phyloP scores from a whole-genome alignment of 2,888 invertebrate genomes.

The Brachypalpus laphriformis region DNA sequence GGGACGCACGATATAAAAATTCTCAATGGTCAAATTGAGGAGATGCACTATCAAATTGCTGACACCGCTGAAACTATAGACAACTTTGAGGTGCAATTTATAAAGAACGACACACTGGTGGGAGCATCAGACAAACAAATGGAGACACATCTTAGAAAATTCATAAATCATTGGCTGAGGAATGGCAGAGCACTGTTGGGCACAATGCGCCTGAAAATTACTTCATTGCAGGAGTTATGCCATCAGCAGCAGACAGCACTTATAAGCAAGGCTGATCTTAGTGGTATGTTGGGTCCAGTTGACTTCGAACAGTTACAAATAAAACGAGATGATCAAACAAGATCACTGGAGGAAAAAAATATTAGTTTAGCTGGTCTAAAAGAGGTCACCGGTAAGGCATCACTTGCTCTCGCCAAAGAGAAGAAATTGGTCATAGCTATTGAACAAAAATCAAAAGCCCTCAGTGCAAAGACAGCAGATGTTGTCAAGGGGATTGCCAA shows the following conservation, averaged over 20 bases:
- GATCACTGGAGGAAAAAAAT: slow-evolving; percentile 84
- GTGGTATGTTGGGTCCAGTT: slow-evolving; percentile 84
- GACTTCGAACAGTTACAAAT: slow-evolving; percentile 85
- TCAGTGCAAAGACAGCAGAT: slow-evolving; percentile 81
- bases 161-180: slow-evolving; percentile 84
- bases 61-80: slow-evolving; percentile 83
- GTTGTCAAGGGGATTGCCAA: slow-evolving; percentile 82
- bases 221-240: slow-evolving; percentile 83
- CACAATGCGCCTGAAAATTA: slow-evolving; percentile 84
- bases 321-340: slow-evolving; percentile 83
- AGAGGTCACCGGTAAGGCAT: slow-evolving; percentile 83
- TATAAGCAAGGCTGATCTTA: slow-evolving; percentile 83
- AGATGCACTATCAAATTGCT: slow-evolving; percentile 82
- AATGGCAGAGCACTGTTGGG: slow-evolving; percentile 83
- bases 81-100: slow-evolving; percentile 82
- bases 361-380: slow-evolving; percentile 84
- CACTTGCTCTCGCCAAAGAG: slow-evolving; percentile 83
- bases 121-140: slow-evolving; percentile 79
- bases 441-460: slow-evolving; percentile 80
- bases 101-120: slow-evolving; percentile 77
- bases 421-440: slow-evolving; percentile 83
- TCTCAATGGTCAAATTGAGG: slow-evolving; percentile 83
- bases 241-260: slow-evolving; percentile 80
- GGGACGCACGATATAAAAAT: slow-evolving; percentile 78
- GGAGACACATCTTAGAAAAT: slow-evolving; percentile 81